A percentile compares a stretch with the other conserved stretches of the same genome.
Conservation (phyloP, 2,797 vertebrate genomes). For the Catamblyrhynchus diadema region DNA sequence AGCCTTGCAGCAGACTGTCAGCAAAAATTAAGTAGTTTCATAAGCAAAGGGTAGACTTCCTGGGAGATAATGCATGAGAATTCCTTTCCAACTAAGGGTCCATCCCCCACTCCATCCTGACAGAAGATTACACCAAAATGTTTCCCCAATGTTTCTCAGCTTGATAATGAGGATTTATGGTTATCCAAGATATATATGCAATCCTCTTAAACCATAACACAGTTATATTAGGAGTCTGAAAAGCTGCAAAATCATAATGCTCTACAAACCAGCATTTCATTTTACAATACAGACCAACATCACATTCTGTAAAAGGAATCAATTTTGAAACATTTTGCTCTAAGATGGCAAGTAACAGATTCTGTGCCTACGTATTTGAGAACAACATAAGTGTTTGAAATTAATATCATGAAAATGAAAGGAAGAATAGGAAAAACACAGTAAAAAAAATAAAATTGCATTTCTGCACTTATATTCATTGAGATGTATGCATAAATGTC, state of each 20-base stretch:
- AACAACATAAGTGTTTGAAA: not conserved
- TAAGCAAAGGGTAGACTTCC: slow-evolving; percentile 4
- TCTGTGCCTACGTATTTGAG: not conserved
- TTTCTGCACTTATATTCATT: not conserved
- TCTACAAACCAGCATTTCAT: not conserved
- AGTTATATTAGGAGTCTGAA: not conserved
- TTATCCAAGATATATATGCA: not conserved
- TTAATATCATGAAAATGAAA: not conserved
- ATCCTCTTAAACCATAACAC: not conserved
- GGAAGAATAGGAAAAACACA: not conserved
- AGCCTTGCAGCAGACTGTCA: not conserved
- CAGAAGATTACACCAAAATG: not conserved
- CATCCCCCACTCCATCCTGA: not conserved
- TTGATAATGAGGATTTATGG: not conserved
- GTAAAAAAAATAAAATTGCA: not conserved
- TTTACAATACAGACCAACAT: not conserved
- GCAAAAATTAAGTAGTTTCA: not conserved
- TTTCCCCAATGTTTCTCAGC: not conserved
- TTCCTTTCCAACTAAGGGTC: not conserved
- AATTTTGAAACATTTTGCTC: not conserved
- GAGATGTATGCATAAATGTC: not conserved
- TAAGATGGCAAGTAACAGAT: not conserved
- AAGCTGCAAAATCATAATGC: not conserved
- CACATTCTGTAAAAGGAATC: not conserved
- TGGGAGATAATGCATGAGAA: not conserved